Evolutionary conservation across 2,888 invertebrate genomes (phyloP).

Genomic region (Rhamnusium bicolor): DNA sequence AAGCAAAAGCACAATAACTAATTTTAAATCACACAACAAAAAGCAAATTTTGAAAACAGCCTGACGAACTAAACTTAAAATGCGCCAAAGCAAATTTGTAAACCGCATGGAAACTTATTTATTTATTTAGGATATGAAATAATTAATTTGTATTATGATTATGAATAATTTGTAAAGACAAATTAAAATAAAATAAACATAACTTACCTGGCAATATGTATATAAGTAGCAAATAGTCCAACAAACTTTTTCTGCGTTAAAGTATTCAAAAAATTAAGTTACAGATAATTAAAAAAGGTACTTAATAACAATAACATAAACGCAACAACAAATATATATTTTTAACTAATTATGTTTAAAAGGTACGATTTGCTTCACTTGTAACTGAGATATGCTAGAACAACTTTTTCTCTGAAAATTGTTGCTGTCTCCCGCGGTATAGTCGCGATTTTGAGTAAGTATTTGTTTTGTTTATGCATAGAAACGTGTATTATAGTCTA

Average conservation of each 20-base stretch:
- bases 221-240: background rate
- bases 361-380: background rate
- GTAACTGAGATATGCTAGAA: background rate
- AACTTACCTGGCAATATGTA: background rate
- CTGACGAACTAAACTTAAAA: too few relatives aligned
- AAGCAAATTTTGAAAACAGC: too few relatives aligned
- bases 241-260: too few relatives aligned
- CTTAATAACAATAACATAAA: too few relatives aligned
- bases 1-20: too few relatives aligned
- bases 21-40: too few relatives aligned
- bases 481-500: conserved; percentile 21
- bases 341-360: too few relatives aligned
- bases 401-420: background rate
- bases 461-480: conserved; percentile 21
- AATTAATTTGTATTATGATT: too few relatives aligned
- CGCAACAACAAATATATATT: background rate
- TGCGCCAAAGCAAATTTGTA: too few relatives aligned
- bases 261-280: background rate
- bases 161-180: too few relatives aligned
- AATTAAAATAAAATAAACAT: background rate
- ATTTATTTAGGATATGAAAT: too few relatives aligned
- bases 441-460: conserved; percentile 7
- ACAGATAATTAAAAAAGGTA: background rate
- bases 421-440: background rate
- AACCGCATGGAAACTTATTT: too few relatives aligned